These are phyloP conservation scores for Prolemur simus DNA, from an alignment of 2,113 vertebrate species.

Conservation along the genomic window DNA sequence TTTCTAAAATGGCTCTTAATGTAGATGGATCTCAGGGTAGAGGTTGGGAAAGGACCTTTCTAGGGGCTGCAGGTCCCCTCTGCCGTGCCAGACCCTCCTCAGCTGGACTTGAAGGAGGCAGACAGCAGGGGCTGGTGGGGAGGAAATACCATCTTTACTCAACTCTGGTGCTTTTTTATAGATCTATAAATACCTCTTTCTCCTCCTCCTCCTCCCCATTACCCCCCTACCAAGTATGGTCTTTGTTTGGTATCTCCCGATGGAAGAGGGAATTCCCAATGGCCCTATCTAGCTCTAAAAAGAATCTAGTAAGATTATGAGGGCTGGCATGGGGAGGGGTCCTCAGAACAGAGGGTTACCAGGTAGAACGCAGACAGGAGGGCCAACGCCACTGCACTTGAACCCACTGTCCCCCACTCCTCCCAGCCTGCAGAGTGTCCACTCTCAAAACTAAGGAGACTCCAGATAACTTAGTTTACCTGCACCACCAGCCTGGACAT, in stretches of 20 bases:
- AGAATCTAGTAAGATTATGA: background rate
- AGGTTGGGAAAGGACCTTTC: background rate
- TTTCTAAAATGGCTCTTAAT: background rate
- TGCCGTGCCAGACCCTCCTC: background rate
- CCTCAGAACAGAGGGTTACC: background rate
- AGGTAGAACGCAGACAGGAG: background rate
- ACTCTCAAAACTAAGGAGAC: background rate
- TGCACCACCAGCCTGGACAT: background rate
- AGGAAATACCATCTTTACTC: background rate
- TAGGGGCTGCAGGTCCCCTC: background rate
- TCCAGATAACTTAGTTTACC: background rate
- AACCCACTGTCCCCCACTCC: background rate
- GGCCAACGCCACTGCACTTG: background rate
- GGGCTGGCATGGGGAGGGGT: background rate
- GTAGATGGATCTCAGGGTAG: background rate
- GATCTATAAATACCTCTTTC: background rate
- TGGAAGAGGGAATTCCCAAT: background rate
- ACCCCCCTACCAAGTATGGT: background rate
- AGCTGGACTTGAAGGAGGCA: background rate
- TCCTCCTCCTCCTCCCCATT: background rate
- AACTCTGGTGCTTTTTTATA: background rate
- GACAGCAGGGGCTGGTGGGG: background rate
- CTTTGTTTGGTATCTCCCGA: background rate
- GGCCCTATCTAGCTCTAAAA: background rate
- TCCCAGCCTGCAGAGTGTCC: background rate